phyloP scores from a whole-genome alignment of 2,888 invertebrate species.

The Lepidonotus clava region DNA sequence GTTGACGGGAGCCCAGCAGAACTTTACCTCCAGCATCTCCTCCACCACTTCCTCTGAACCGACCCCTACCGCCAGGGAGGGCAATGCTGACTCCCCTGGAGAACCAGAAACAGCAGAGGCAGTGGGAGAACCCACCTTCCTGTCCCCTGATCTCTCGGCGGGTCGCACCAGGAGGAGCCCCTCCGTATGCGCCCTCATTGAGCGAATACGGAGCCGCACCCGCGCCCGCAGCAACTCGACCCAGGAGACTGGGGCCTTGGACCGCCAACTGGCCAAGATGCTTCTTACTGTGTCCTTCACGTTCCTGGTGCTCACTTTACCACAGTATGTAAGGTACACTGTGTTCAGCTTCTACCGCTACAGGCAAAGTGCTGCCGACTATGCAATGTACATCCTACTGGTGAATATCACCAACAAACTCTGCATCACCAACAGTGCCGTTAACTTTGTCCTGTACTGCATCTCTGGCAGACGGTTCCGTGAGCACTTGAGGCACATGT shows the following conservation, averaged over 20 bases:
- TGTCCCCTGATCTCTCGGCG: too few species aligned
- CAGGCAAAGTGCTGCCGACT: background rate
- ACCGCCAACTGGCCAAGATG: constrained; percentile 24
- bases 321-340: constrained; percentile 26
- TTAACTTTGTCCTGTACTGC: constrained; percentile 42
- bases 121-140: too few species aligned
- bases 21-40: background rate
- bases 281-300: constrained; percentile 32
- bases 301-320: background rate
- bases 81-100: too few species aligned
- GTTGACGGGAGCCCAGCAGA: background rate
- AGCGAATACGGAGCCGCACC: background rate
- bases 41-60: background rate
- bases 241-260: background rate
- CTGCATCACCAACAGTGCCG: constrained; percentile 2
- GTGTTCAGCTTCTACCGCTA: background rate
- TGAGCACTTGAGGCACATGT: background rate
- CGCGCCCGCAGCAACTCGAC: background rate
- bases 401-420: constrained; percentile 39
- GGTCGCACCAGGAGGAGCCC: too few species aligned
- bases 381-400: background rate
- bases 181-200: background rate
- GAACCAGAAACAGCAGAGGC: too few species aligned
- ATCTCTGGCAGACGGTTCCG: constrained; percentile 27
- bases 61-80: too few species aligned